These are phyloP conservation scores for Trichopria drosophilae DNA, from an alignment of 2,888 invertebrate species.

Conservation along the genomic window DNA sequence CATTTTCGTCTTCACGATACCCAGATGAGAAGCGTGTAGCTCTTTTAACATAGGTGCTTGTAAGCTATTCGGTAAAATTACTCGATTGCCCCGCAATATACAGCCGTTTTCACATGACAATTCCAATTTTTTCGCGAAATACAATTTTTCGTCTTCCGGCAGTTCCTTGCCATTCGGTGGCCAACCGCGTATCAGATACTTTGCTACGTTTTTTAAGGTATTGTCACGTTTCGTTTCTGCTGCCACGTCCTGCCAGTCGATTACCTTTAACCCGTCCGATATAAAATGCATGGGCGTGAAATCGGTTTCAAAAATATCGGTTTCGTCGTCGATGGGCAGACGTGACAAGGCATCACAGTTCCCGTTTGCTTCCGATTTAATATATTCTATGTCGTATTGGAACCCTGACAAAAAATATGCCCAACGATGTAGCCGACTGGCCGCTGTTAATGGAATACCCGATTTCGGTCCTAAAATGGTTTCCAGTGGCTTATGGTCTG, in stretches of 20 bases:
- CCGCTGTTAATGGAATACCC: conserved; percentile 34
- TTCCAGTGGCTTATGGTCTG: conserved; percentile 32
- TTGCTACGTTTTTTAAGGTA: too few species aligned
- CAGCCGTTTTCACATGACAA: neutral
- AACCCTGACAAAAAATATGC: too few species aligned
- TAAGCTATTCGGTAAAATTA: conserved; percentile 10
- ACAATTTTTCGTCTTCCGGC: conserved; percentile 1
- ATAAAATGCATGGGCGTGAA: too few species aligned
- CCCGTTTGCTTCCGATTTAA: too few species aligned
- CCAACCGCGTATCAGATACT: too few species aligned
- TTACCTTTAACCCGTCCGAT: too few species aligned
- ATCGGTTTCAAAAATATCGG: conserved; percentile 8
- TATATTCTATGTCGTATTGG: too few species aligned
- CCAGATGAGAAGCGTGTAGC: conserved; percentile 9
- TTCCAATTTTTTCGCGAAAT: conserved; percentile 6
- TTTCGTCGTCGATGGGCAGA: conserved; percentile 20
- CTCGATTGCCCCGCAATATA: neutral
- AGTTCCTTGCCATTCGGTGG: too few species aligned
- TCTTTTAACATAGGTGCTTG: neutral
- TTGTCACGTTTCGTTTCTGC: too few species aligned
- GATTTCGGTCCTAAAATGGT: conserved; percentile 34
- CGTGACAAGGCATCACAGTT: conserved; percentile 25
- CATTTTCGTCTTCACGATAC: conserved; percentile 22
- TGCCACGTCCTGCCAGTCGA: too few species aligned
- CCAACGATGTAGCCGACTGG: conserved; percentile 36